Conservation (phyloP, 1,140 invertebrate genomes). For the Melanaphis sacchari region DNA sequence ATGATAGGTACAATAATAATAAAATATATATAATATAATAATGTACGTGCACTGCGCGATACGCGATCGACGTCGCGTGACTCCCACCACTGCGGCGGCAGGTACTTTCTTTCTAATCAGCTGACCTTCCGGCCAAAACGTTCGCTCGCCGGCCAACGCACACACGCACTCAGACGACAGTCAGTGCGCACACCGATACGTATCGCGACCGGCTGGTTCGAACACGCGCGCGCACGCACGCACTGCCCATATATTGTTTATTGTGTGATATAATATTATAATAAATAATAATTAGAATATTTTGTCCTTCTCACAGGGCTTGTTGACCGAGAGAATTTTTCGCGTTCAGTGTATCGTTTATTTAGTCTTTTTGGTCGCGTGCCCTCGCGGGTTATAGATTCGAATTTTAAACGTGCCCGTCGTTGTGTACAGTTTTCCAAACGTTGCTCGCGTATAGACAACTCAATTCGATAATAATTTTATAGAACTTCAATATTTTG, state of each 20-base stretch:
- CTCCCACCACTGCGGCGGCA: slow-evolving; percentile 20
- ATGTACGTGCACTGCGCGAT: too few species aligned
- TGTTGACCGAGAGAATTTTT: slow-evolving; percentile 1
- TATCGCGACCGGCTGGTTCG: slow-evolving; percentile 31
- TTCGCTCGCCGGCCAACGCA: background rate
- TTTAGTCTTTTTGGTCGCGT: slow-evolving; percentile 3
- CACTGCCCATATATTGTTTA: background rate
- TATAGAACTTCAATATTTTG: background rate
- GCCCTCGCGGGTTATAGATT: slow-evolving; percentile 15
- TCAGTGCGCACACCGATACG: slow-evolving; percentile 36
- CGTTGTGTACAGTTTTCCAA: background rate
- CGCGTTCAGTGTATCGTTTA: background rate
- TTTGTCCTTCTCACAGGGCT: background rate
- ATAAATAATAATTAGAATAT: background rate
- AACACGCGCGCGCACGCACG: background rate
- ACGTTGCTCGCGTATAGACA: background rate
- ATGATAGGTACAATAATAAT: background rate
- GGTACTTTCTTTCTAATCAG: slow-evolving; percentile 58
- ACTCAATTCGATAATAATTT: background rate
- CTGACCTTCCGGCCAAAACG: slow-evolving; percentile 56
- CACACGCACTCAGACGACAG: slow-evolving; percentile 30
- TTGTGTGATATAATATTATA: slow-evolving; percentile 16
- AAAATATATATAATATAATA: slow-evolving; percentile 21
- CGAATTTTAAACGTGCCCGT: background rate
- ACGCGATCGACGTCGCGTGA: background rate